These are phyloP conservation scores for Celastrina argiolus DNA, from an alignment of 2,888 invertebrate genomes.

Conservation along the genomic window DNA sequence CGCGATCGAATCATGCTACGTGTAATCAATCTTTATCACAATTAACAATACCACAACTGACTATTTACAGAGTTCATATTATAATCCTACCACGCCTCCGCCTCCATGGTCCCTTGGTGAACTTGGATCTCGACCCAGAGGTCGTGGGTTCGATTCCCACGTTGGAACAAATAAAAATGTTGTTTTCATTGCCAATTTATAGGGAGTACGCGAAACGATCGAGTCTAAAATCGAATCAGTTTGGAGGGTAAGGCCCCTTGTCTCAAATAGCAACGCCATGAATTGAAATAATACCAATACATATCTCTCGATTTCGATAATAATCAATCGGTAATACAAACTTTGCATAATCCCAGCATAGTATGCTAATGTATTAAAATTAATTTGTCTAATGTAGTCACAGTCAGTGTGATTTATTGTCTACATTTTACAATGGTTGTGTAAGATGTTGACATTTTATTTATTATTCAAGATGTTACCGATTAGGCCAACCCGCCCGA, in stretches of 20 bases:
- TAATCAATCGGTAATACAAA: not conserved
- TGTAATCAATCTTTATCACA: slow-evolving; percentile 12
- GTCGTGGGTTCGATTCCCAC: too few relatives aligned
- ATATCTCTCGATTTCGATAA: not conserved
- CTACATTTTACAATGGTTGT: slow-evolving; percentile 1
- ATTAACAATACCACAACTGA: not conserved
- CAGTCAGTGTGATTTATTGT: slow-evolving; percentile 3
- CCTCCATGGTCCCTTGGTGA: too few relatives aligned
- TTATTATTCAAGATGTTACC: not conserved
- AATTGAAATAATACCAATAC: too few relatives aligned
- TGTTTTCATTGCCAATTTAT: too few relatives aligned
- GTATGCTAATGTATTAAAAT: slow-evolving; percentile 3
- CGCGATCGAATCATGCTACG: not conserved
- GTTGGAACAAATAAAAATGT: too few relatives aligned
- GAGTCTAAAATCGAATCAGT: too few relatives aligned
- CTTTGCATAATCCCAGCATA: not conserved
- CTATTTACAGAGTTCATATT: not conserved
- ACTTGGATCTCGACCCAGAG: too few relatives aligned
- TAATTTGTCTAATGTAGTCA: slow-evolving; percentile 6
- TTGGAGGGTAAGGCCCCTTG: too few relatives aligned
- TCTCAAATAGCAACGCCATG: too few relatives aligned
- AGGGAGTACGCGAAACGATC: too few relatives aligned
- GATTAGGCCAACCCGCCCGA: not conserved
- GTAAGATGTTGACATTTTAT: slow-evolving; percentile 7
- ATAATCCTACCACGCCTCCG: too few relatives aligned